These are phyloP conservation scores for Falco peregrinus DNA, from an alignment of 2,797 vertebrate genomes.

Conservation along the genomic window DNA sequence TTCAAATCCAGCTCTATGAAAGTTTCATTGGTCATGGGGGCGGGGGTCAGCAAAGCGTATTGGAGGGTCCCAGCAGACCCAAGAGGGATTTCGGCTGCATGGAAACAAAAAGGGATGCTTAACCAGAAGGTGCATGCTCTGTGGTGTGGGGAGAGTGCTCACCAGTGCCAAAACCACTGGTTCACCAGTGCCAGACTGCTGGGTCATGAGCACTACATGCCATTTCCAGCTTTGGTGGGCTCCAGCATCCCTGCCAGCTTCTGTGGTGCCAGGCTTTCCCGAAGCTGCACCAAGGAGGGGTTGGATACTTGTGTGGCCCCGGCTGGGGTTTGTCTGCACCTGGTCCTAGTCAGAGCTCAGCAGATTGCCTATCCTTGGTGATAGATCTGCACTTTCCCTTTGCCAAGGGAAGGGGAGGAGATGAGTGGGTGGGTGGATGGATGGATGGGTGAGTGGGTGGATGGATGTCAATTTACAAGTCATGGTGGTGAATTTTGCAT, in stretches of 20 bases:
- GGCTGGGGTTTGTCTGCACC: accelerated
- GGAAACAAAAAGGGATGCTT: not conserved
- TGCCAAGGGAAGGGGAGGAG: not conserved
- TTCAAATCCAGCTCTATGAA: conserved; percentile 45
- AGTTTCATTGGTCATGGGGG: not conserved
- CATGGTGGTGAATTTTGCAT: conserved; percentile 5
- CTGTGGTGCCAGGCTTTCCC: no score
- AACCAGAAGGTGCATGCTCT: not conserved
- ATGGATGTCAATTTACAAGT: not conserved
- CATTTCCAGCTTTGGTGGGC: not conserved
- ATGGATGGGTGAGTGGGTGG: not conserved
- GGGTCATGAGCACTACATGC: not conserved
- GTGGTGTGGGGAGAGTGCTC: accelerated
- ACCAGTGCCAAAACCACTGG: not conserved
- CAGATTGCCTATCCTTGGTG: accelerated
- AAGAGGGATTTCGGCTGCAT: not conserved
- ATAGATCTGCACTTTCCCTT: no score
- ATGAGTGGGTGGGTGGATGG: not conserved
- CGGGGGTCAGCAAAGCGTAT: not conserved
- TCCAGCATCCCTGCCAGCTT: not conserved
- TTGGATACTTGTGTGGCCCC: no score
- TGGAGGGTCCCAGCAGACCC: conserved; percentile 16
- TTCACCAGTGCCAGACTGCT: not conserved
- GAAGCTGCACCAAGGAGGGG: not conserved
- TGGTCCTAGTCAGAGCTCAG: not conserved